Percentiles rank a stretch among this genome's conserved stretches.
Conservation (phyloP, 2,113 vertebrate genomes). For the Morone chrysops region DNA sequence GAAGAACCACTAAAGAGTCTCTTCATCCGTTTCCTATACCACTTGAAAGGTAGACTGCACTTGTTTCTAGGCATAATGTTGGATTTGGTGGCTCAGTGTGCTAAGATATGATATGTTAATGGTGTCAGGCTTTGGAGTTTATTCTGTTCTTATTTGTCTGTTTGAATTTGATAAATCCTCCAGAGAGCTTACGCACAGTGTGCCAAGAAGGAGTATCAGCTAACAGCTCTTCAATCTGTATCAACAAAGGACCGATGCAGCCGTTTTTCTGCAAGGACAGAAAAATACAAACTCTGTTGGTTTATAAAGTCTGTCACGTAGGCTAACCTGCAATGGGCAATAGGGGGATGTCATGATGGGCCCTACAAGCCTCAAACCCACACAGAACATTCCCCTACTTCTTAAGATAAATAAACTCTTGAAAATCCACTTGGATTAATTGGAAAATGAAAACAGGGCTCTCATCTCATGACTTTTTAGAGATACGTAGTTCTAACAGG, state of each 20-base stretch:
- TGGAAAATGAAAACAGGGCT: no score
- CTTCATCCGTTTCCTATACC: not conserved
- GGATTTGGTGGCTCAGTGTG: not conserved
- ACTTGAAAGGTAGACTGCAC: not conserved
- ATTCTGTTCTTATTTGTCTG: not conserved
- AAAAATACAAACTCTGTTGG: not conserved
- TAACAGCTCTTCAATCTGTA: not conserved
- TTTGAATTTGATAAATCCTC: no score
- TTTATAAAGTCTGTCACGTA: not conserved
- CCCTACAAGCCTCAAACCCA: not conserved
- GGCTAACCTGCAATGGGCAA: not conserved
- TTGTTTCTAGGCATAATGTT: not conserved
- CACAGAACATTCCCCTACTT: no score
- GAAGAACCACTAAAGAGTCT: not conserved
- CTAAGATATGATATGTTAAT: not conserved
- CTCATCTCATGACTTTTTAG: no score
- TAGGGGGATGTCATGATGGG: not conserved
- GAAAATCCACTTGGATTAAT: no score
- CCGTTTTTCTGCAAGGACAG: not conserved
- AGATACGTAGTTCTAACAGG: no score
- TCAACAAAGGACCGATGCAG: not conserved
- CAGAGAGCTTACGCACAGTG: no score
- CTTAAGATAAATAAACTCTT: no score
- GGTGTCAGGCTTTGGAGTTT: not conserved
- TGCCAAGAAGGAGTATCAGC: no score